Conservation (phyloP, 2,113 vertebrate species). For the Poecile atricapillus region DNA sequence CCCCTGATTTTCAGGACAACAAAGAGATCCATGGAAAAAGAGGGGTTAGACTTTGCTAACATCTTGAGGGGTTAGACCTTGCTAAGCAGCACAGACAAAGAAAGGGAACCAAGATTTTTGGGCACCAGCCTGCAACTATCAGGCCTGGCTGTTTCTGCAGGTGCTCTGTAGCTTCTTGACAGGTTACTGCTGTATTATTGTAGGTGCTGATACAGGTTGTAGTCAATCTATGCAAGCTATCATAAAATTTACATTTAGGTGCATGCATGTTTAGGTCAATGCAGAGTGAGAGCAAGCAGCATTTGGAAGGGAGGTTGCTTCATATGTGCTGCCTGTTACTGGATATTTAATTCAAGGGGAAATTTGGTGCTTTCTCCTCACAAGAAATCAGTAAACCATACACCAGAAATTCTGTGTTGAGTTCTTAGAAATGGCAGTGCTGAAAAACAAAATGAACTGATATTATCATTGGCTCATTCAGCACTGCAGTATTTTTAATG, state of each 20-base stretch:
- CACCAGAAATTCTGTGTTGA: not conserved
- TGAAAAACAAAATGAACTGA: not conserved
- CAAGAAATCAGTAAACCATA: not conserved
- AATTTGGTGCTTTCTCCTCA: not conserved
- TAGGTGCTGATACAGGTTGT: not conserved
- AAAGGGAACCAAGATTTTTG: not conserved
- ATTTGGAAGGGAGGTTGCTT: not conserved
- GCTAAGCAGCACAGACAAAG: not conserved
- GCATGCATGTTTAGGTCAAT: not conserved
- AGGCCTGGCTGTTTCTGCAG: not conserved
- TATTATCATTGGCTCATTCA: not conserved
- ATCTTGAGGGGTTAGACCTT: not conserved
- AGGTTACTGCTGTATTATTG: not conserved
- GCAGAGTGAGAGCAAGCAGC: not conserved
- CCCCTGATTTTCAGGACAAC: not conserved
- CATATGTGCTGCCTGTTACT: not conserved
- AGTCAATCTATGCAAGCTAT: not conserved
- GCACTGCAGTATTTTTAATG: not conserved
- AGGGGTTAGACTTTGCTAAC: not conserved
- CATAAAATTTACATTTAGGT: not conserved
- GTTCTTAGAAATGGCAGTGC: not conserved
- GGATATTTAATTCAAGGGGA: not conserved
- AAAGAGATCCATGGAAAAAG: not conserved
- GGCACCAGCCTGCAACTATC: not conserved
- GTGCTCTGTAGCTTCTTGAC: not conserved